Evolutionary conservation across 2,888 invertebrate genomes (phyloP).

Genomic region (Tenthredo mesomela): DNA sequence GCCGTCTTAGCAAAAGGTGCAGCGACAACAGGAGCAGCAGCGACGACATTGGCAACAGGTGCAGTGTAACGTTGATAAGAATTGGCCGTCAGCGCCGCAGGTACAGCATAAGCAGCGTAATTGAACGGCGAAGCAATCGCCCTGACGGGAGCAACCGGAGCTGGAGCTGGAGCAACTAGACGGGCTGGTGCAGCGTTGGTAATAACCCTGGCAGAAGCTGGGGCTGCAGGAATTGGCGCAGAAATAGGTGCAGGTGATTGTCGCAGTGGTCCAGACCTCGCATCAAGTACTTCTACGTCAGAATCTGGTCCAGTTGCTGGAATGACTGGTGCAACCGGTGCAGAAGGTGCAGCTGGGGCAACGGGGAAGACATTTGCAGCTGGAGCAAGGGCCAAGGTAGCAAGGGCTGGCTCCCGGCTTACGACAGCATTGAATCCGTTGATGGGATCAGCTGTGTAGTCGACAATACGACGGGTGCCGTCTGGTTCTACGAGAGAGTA

Average conservation of each 20-base stretch:
- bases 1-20: conserved; percentile 51
- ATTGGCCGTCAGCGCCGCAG: conserved; percentile 26
- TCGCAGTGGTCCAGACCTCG: conserved; percentile 66
- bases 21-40: conserved; percentile 12
- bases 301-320: conserved; percentile 72
- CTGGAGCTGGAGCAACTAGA: not conserved
- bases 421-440: conserved; percentile 76
- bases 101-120: conserved; percentile 24
- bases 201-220: conserved; percentile 8
- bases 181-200: not conserved
- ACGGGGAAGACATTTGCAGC: conserved; percentile 64
- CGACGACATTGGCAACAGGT: conserved; percentile 23
- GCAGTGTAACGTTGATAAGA: conserved; percentile 24
- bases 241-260: not conserved
- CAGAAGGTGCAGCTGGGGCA: conserved; percentile 65
- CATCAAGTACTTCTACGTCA: conserved; percentile 74
- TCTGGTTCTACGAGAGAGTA: conserved; percentile 73
- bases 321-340: conserved; percentile 62
- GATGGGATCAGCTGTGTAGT: conserved; percentile 71
- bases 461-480: conserved; percentile 71
- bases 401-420: conserved; percentile 70
- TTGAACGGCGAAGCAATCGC: conserved; percentile 30
- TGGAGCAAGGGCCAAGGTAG: conserved; percentile 74
- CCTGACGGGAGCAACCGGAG: not conserved
- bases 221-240: not conserved